A percentile compares a stretch with the other conserved stretches of the same genome.
phyloP scores from a whole-genome alignment of 2,888 invertebrate species.

The Luperina testacea region DNA sequence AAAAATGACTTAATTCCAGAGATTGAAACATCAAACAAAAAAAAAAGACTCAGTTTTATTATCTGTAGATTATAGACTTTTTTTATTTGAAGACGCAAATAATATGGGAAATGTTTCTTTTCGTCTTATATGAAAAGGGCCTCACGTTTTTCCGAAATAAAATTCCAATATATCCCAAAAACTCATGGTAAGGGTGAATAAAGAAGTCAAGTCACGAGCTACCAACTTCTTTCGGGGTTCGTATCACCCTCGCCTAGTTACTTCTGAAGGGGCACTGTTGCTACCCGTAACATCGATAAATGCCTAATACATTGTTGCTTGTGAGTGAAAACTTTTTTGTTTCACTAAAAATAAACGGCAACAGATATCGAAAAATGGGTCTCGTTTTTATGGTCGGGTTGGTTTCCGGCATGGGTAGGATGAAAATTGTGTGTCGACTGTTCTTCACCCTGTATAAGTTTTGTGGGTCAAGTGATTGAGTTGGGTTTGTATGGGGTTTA shows the following conservation, averaged over 20 bases:
- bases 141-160: background rate
- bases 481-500: conserved; percentile 48
- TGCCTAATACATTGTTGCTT: conserved; percentile 65
- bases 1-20: background rate
- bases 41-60: background rate
- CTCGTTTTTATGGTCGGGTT: conserved; percentile 12
- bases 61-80: background rate
- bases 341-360: conserved; percentile 44
- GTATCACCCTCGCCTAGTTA: conserved; percentile 81
- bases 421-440: conserved; percentile 50
- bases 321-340: conserved; percentile 53
- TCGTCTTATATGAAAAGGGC: background rate
- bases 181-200: conserved; percentile 64
- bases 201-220: conserved; percentile 81
- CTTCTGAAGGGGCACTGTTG: conserved; percentile 74
- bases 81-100: background rate
- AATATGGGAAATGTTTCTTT: background rate
- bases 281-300: conserved; percentile 63
- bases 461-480: conserved; percentile 63
- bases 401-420: background rate
- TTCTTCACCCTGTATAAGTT: conserved; percentile 51
- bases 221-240: conserved; percentile 82
- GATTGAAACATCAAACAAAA: background rate
- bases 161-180: conserved; percentile 32
- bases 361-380: conserved; percentile 38